Percentiles rank a stretch among this genome's conserved stretches.
Conservation (phyloP, 2,113 vertebrate genomes). For the Picathartes gymnocephalus region DNA sequence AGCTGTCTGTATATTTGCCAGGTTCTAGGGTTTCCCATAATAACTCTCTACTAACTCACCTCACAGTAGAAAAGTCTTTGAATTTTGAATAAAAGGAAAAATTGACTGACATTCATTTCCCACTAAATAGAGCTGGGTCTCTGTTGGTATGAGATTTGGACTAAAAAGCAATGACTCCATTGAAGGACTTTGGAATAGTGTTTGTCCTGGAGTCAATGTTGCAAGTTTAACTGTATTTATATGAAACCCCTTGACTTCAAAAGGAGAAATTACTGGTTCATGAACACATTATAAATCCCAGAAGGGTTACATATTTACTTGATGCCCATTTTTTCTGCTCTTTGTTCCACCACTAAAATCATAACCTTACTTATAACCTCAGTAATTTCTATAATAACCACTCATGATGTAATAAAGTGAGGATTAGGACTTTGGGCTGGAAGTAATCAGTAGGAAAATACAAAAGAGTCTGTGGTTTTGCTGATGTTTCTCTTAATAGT, state of each 20-base stretch:
- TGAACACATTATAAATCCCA: neutral
- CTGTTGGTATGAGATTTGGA: neutral
- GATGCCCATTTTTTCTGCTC: neutral
- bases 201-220: neutral
- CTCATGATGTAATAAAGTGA: conserved; percentile 1
- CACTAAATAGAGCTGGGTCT: neutral
- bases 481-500: neutral
- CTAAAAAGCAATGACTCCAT: neutral
- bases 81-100: neutral
- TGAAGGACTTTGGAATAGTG: neutral
- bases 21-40: neutral
- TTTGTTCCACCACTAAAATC: neutral
- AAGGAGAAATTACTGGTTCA: neutral
- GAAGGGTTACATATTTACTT: neutral
- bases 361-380: neutral
- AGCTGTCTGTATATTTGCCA: neutral
- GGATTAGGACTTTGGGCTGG: neutral
- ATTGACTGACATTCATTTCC: neutral
- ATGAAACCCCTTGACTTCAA: neutral
- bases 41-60: neutral
- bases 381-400: conserved; percentile 29
- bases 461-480: neutral
- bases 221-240: neutral
- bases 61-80: neutral
- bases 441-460: neutral